These are phyloP conservation scores for Aphaenogaster floridana DNA, from an alignment of 1,140 invertebrate genomes.

Conservation along the genomic window DNA sequence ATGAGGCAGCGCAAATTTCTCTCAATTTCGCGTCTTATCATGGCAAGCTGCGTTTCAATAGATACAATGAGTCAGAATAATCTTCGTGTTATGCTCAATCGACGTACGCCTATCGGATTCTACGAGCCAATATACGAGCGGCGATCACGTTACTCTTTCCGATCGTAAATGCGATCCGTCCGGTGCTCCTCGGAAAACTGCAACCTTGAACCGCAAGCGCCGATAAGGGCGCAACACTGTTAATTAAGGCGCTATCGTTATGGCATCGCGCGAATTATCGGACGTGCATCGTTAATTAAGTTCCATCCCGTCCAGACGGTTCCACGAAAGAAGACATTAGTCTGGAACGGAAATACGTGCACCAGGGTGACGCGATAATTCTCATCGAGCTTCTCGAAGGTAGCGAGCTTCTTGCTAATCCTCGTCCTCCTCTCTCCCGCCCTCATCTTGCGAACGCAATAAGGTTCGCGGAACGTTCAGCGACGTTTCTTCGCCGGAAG, in stretches of 20 bases:
- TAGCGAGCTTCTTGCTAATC: not conserved
- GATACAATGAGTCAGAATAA: conserved; percentile 27
- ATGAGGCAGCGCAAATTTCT: not conserved
- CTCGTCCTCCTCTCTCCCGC: not conserved
- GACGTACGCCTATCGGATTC: not conserved
- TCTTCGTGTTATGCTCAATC: conserved; percentile 21
- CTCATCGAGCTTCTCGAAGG: not conserved
- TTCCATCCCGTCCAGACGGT: not conserved
- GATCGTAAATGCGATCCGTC: conserved; percentile 15
- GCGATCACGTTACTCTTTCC: conserved; percentile 3
- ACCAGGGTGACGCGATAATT: conserved; percentile 20
- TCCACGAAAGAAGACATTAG: conserved; percentile 51
- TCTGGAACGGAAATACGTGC: not conserved
- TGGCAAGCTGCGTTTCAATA: not conserved
- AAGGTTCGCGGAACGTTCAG: not conserved
- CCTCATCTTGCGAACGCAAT: not conserved
- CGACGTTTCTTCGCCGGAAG: not conserved
- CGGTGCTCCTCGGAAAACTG: conserved; percentile 15
- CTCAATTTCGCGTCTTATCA: conserved; percentile 23
- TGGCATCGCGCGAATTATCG: conserved; percentile 9
- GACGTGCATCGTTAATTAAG: conserved; percentile 34
- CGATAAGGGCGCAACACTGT: not conserved
- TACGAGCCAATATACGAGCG: conserved; percentile 22
- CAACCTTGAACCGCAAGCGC: conserved; percentile 12
- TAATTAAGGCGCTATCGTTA: conserved; percentile 47